Conservation (phyloP, 2,797 vertebrate genomes). For the Gymnocypris eckloni region DNA sequence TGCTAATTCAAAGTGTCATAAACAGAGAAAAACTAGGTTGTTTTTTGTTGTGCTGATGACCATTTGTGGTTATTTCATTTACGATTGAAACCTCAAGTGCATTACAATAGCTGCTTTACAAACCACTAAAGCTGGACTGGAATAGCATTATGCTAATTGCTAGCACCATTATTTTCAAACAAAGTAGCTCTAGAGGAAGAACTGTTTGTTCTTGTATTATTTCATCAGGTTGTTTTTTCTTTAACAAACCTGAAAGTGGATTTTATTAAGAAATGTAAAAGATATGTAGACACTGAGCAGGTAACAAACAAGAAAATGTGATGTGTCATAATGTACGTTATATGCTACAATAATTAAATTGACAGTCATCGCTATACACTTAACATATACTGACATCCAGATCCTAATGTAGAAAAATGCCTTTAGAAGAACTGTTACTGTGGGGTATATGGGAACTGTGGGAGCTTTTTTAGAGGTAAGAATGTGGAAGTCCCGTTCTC, state of each 20-base stretch:
- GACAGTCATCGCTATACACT: not conserved
- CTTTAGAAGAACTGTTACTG: not conserved
- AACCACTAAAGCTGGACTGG: conserved; percentile 21
- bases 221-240: not conserved
- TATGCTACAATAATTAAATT: not conserved
- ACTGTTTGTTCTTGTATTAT: conserved; percentile 29
- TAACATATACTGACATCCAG: not conserved
- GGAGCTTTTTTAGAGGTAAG: not conserved
- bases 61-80: conserved; percentile 21
- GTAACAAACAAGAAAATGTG: not conserved
- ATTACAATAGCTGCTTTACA: conserved; percentile 27
- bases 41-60: conserved; percentile 50
- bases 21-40: conserved; percentile 10
- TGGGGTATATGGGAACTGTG: not conserved
- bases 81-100: conserved; percentile 13
- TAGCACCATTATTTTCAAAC: conserved; percentile 4
- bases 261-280: not conserved
- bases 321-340: not conserved
- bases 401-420: not conserved
- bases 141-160: conserved; percentile 40
- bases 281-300: not conserved
- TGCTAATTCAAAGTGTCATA: not conserved
- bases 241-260: not conserved
- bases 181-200: not conserved
- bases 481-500: not conserved